Evolutionary conservation across 2,113 vertebrate genomes (phyloP).

Genomic region (Piliocolobus tephrosceles): DNA sequence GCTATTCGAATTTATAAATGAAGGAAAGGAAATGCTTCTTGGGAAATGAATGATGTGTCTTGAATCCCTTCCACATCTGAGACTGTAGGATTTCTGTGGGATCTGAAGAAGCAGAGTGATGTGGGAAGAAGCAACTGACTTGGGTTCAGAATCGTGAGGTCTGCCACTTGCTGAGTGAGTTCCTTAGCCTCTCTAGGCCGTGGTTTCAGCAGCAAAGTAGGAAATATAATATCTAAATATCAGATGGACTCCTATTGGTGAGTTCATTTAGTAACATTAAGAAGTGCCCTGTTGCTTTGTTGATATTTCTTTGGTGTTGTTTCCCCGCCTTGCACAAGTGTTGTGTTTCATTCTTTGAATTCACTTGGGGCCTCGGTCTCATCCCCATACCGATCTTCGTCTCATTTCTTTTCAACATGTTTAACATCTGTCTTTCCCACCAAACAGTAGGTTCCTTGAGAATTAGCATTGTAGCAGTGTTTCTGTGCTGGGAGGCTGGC

Average conservation of each 20-base stretch:
- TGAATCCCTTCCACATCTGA: background rate
- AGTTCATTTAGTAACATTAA: background rate
- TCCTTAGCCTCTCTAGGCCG: background rate
- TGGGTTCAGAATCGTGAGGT: accelerated
- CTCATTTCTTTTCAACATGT: background rate
- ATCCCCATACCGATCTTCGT: accelerated
- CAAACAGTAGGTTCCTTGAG: background rate
- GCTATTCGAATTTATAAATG: background rate
- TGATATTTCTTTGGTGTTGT: accelerated
- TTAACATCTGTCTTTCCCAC: background rate
- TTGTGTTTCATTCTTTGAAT: background rate
- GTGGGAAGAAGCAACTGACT: background rate
- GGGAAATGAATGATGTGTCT: background rate
- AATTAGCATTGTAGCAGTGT: accelerated
- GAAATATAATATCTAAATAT: background rate
- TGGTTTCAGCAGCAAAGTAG: background rate
- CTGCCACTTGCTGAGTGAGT: accelerated
- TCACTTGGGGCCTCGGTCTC: background rate
- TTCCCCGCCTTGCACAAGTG: background rate
- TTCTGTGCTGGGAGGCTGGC: background rate
- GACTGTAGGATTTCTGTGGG: background rate
- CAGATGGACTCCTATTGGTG: background rate
- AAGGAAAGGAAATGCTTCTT: background rate
- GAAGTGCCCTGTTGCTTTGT: accelerated
- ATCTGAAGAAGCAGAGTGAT: no score